Base-by-base conservation (phyloP, 2,888 invertebrate species). In the Oligia latruncula region DNA sequence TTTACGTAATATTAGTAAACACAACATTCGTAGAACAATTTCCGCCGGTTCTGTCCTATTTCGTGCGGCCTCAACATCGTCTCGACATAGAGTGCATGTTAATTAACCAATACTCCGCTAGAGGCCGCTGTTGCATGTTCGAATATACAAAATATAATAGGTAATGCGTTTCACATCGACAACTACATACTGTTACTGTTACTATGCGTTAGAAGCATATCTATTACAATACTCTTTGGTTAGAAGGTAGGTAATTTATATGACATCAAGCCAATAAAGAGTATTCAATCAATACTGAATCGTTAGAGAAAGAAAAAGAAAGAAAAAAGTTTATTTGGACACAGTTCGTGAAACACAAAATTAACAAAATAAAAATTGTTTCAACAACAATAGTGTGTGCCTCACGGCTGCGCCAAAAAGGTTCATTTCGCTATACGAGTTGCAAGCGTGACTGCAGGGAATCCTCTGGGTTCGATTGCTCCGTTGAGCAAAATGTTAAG, bases 51-150 rank as follows among this genome's bases (percentile, higher is more conserved):
- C 81, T 85, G 86, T 88, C 88, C 84, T 86, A 85, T 87, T 88
- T 87, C 74, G 68, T 81, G 74, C 77, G 86, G 83, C 91, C 91
- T 91, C 88, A 90, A 89, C 89, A 87, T 82, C 86, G 75, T 83
- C 81, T 85, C 80, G 80, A 87, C 88, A 80, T 83, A 78, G 81
- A 82, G 81, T 84, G 90, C 87, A 90, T 89, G 89, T 84, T 90
- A 90, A 91, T 91, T 90, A 90, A 82, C 82, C 81, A 85, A 88
- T 84, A 82, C 71, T 70, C 79, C 73, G 77, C 81, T 67, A 86
- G 87, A 88, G 87, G 88, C 74, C 88, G 89, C 87, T 46, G 78
- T 81, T 78, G 81, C 84, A 83, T 87, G 83, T 83, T 71, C 46
- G 72, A 81, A 49, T 49, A 60, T 3, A 5, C 5, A 58, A 49